Conservation (phyloP, 2,888 invertebrate species). For the Plebejus melissa region DNA sequence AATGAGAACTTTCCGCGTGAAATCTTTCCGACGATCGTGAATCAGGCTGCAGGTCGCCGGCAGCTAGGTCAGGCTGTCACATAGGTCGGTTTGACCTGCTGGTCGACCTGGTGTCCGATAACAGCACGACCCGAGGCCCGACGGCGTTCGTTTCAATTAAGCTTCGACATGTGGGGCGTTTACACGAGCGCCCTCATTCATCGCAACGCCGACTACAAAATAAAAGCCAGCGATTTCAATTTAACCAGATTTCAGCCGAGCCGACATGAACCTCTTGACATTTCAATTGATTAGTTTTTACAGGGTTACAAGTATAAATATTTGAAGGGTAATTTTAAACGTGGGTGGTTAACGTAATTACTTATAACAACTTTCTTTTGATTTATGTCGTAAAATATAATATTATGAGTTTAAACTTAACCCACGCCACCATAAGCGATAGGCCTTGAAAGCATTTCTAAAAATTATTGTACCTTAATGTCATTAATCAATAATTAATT, state of each 20-base stretch:
- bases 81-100: too few species aligned
- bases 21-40: too few species aligned
- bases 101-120: neutral
- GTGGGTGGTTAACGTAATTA: neutral
- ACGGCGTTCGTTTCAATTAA: slow-evolving; percentile 68
- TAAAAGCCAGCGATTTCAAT: slow-evolving; percentile 41
- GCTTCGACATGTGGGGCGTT: slow-evolving; percentile 53
- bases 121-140: slow-evolving; percentile 43
- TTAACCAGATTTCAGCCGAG: slow-evolving; percentile 34
- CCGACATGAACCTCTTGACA: slow-evolving; percentile 25
- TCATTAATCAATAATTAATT: too few species aligned
- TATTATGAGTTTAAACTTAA: too few species aligned
- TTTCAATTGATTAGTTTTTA: slow-evolving; percentile 28
- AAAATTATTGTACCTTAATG: too few species aligned
- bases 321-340: neutral
- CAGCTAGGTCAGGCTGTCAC: too few species aligned
- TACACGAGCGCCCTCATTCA: slow-evolving; percentile 54
- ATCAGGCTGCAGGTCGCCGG: too few species aligned
- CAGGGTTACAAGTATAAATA: neutral
- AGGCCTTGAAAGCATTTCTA: too few species aligned
- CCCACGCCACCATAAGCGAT: too few species aligned
- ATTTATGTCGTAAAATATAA: too few species aligned
- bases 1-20: too few species aligned
- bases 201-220: slow-evolving; percentile 45
- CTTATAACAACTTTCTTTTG: neutral